A percentile compares a stretch with the other conserved stretches of the same genome.
These are phyloP conservation scores for Parapsyche elsis DNA, from an alignment of 1,140 invertebrate species.

Conservation along the genomic window DNA sequence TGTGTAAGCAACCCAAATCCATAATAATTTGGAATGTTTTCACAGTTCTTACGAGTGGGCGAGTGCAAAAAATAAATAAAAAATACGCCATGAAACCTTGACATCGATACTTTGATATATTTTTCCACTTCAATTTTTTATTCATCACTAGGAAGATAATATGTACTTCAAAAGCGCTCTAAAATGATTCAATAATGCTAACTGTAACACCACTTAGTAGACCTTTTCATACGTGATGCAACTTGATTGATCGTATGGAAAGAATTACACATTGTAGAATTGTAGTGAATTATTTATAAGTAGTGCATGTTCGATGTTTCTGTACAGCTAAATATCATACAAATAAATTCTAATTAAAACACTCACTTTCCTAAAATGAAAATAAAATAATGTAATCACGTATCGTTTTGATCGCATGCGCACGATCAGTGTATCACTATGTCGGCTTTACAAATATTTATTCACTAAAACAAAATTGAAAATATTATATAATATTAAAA, in stretches of 20 bases:
- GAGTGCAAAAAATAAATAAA: too few relatives aligned
- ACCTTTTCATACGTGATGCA: too few relatives aligned
- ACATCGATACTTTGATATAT: too few relatives aligned
- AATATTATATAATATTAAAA: background rate
- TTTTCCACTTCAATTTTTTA: too few relatives aligned
- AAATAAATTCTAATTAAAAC: background rate
- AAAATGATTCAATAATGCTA: too few relatives aligned
- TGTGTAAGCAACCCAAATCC: background rate
- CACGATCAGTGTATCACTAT: slow-evolving; percentile 41
- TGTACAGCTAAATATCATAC: background rate
- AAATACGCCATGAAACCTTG: too few relatives aligned
- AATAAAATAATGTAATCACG: slow-evolving; percentile 5
- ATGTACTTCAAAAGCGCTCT: too few relatives aligned
- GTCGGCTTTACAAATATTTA: background rate
- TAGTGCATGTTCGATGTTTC: background rate
- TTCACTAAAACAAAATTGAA: background rate
- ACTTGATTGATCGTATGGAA: too few relatives aligned
- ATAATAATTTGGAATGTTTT: background rate
- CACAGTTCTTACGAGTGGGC: too few relatives aligned
- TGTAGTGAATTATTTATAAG: background rate
- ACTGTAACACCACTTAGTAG: too few relatives aligned
- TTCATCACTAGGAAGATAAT: too few relatives aligned
- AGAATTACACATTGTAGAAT: too few relatives aligned
- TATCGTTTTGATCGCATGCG: slow-evolving; percentile 44
- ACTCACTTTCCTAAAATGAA: background rate